Evolutionary conservation across 2,113 vertebrate genomes (phyloP).

Genomic region (Rostratula benghalensis): DNA sequence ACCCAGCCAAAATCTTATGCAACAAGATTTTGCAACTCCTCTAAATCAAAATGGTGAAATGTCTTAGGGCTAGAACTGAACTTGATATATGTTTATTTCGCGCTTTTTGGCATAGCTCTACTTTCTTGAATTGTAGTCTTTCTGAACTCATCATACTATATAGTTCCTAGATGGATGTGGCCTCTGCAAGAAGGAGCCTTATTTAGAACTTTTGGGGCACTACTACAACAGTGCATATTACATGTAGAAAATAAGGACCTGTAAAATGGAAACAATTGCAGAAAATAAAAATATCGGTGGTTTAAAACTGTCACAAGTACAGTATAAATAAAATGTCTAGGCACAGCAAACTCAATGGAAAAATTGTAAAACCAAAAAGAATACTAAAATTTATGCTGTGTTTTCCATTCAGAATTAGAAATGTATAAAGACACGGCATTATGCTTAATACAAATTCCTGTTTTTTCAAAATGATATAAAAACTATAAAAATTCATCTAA

Average conservation of each 20-base stretch:
- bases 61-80: not conserved
- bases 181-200: not conserved
- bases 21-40: not conserved
- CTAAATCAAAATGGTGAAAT: not conserved
- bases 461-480: not conserved
- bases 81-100: not conserved
- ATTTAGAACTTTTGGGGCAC: not conserved
- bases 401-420: not conserved
- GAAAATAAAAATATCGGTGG: not conserved
- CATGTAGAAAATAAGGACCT: not conserved
- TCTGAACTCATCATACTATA: not conserved
- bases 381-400: not conserved
- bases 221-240: not conserved
- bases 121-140: not conserved
- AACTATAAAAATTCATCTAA: not conserved
- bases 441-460: not conserved
- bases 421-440: not conserved
- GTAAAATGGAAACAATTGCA: not conserved
- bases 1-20: not conserved
- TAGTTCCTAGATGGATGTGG: not conserved
- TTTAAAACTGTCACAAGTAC: not conserved
- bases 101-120: not conserved
- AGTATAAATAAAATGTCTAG: not conserved
- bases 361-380: not conserved
- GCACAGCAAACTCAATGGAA: not conserved